Evolutionary conservation across 2,888 invertebrate species (phyloP), one percentile per base, ranked within the genome.

Genomic region (Chymomyza caudatula): DNA sequence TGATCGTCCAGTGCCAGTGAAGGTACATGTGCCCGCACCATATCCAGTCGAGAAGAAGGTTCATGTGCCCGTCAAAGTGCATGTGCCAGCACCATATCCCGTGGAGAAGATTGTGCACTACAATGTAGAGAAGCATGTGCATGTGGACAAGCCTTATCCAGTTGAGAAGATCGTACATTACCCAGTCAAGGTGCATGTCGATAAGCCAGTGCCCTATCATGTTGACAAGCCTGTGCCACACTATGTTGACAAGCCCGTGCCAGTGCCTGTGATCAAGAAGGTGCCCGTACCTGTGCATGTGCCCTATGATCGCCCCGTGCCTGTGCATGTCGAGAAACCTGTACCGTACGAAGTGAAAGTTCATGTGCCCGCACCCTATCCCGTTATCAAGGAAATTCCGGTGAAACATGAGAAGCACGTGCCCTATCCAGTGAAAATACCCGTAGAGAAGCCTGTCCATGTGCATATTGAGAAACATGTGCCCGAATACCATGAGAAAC

Each of bases 401-500:
- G 92, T 92, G 85, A 90, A 93, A 78, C 93, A 95, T 0, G 94
- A 94, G 79, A 94, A 94, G 89, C 91, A 92, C 57, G 93, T 94
- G 52, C 94, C 94, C 51, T 93, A 93, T 88, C 94, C 94, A 60
- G 94, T 95, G 1, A 94, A 94, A 88, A 93, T 94, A 52, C 92
- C 91, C 55, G 92, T 93, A 42, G 94, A 95, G 53, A 92, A 93
- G 84, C 95, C 94, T 49, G 92, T 95, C 4, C 94, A 94, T 5
- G 94, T 94, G 15, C 94, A 94, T 69, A 95, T 96, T 2, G 95
- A 95, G 70, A 95, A 95, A 87, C 94, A 94, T 73, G 93, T 94
- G 42, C 93, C 94, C 0, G 88, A 88, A 52, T 78, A 80, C 22
- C 89, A 88, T 62, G 83, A 94, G 78, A 94, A 94, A 86, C 93